Evolutionary conservation across 1,140 invertebrate species (phyloP).

Genomic region (Pogonomyrmex californicus): DNA sequence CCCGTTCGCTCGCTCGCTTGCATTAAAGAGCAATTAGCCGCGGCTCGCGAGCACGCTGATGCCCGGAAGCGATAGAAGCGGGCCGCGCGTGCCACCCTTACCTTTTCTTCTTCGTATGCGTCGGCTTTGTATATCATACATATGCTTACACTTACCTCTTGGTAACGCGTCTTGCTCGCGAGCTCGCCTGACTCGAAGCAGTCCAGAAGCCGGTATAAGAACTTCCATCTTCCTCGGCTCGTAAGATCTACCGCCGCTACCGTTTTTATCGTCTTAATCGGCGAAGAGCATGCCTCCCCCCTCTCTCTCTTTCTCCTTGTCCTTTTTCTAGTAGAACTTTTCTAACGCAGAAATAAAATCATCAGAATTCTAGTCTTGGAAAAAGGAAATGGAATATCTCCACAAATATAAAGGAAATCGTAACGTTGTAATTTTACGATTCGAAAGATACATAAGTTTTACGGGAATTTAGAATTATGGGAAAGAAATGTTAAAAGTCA

Average conservation of each 20-base stretch:
- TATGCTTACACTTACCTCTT: slow-evolving; percentile 46
- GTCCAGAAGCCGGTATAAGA: slow-evolving; percentile 29
- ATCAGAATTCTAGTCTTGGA: neutral
- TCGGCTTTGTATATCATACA: slow-evolving; percentile 35
- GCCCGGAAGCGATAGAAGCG: slow-evolving; percentile 86
- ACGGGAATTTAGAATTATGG: neutral
- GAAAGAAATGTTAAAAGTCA: neutral
- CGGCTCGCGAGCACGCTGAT: slow-evolving; percentile 85
- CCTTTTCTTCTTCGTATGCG: slow-evolving; percentile 76
- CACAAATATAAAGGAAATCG: slow-evolving; percentile 4
- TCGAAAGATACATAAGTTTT: neutral
- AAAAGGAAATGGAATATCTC: neutral
- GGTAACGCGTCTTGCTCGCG: slow-evolving; percentile 44
- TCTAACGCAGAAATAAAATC: slow-evolving; percentile 18
- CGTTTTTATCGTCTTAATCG: slow-evolving; percentile 29
- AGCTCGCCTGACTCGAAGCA: slow-evolving; percentile 60
- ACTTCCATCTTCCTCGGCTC: slow-evolving; percentile 48
- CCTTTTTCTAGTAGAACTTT: too few species aligned
- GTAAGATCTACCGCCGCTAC: slow-evolving; percentile 17
- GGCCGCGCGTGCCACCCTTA: slow-evolving; percentile 85
- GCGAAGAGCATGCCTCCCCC: neutral
- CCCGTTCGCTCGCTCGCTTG: slow-evolving; percentile 75
- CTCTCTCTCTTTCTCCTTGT: neutral
- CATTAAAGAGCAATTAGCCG: slow-evolving; percentile 86
- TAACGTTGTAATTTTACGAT: neutral